Evolutionary conservation across 2,113 vertebrate species (phyloP).

Genomic region (Oryzias javanicus): DNA sequence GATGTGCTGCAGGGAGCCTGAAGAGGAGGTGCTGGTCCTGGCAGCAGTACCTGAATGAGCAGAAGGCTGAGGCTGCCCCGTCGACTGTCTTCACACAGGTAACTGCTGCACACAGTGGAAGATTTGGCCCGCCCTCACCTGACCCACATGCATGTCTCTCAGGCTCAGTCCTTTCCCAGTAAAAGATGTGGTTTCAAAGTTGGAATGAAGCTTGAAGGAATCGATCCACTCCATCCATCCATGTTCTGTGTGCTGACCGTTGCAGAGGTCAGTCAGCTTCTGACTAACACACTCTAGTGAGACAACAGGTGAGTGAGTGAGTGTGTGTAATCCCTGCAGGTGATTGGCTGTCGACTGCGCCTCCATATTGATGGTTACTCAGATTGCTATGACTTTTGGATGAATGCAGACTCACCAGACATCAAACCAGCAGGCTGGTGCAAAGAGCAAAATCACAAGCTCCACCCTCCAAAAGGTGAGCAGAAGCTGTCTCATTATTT

Average conservation of each 20-base stretch:
- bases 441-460: slow-evolving; percentile 64
- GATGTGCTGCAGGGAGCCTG: slow-evolving; percentile 40
- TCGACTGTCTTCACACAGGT: slow-evolving; percentile 70
- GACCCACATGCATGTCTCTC: slow-evolving; percentile 11
- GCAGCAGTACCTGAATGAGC: slow-evolving; percentile 74
- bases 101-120: slow-evolving; percentile 8
- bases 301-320: neutral
- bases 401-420: slow-evolving; percentile 73
- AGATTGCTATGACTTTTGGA: slow-evolving; percentile 82
- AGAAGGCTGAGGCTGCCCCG: slow-evolving; percentile 67
- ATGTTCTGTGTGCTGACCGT: slow-evolving; percentile 79
- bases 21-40: slow-evolving; percentile 70
- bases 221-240: slow-evolving; percentile 76
- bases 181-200: slow-evolving; percentile 68
- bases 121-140: neutral
- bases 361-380: slow-evolving; percentile 78
- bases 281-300: slow-evolving; percentile 1
- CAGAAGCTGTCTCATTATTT: neutral
- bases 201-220: slow-evolving; percentile 78
- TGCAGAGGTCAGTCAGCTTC: slow-evolving; percentile 68
- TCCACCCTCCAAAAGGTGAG: slow-evolving; percentile 79
- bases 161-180: slow-evolving; percentile 69
- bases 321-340: slow-evolving; percentile 45
- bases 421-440: slow-evolving; percentile 75
- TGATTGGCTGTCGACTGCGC: slow-evolving; percentile 75